A percentile compares a stretch with the other conserved stretches of the same genome.
Conservation (phyloP, 2,113 vertebrate genomes). For the Dipodomys spectabilis region DNA sequence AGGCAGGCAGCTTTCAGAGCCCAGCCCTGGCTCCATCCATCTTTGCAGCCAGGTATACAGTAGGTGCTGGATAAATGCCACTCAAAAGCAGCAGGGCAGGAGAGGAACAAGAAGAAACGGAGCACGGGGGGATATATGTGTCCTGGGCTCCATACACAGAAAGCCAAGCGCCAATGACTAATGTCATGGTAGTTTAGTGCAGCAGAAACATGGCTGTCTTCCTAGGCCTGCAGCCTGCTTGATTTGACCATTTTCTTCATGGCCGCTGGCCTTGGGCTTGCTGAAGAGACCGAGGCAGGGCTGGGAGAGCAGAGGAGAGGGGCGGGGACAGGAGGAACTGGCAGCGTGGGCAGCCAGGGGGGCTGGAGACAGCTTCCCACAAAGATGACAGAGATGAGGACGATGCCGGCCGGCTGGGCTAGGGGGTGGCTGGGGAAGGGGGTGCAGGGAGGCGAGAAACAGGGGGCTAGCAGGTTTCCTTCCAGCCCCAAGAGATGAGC, state of each 20-base stretch:
- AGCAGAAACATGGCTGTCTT: neutral
- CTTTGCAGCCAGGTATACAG: neutral
- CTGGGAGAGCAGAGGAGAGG: neutral
- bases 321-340: no score
- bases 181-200: no score
- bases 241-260: neutral
- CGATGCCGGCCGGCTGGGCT: neutral
- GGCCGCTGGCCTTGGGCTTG: neutral
- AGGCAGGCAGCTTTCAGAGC: neutral
- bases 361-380: neutral
- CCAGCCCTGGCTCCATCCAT: neutral
- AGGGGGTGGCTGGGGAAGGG: neutral
- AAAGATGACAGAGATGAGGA: neutral
- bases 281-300: neutral
- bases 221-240: neutral
- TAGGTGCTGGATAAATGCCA: neutral
- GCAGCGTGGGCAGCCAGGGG: neutral
- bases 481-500: conserved; percentile 44
- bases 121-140: neutral
- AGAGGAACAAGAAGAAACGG: no score
- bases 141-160: neutral
- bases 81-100: neutral
- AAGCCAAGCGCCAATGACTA: no score
- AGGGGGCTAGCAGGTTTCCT: conserved; percentile 31
- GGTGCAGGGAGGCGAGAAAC: neutral